phyloP scores from a whole-genome alignment of 2,888 invertebrate genomes.

The Uropetala carovei region DNA sequence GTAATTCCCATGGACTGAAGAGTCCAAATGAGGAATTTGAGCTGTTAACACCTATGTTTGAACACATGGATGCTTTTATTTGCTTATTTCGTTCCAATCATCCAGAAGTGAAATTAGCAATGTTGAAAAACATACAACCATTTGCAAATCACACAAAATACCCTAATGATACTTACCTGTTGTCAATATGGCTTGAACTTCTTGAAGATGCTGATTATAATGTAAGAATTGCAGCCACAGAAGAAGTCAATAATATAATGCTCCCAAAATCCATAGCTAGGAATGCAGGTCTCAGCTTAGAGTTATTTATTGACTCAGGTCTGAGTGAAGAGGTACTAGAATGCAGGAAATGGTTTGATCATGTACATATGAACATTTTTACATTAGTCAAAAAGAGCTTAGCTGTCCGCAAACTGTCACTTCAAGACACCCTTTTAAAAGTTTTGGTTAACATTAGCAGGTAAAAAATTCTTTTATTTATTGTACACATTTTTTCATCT shows the following conservation, averaged over 20 bases:
- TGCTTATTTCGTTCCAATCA: neutral
- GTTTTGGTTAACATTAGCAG: conserved; percentile 77
- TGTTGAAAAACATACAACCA: conserved; percentile 73
- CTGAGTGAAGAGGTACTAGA: neutral
- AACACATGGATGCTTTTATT: neutral
- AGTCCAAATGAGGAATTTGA: neutral
- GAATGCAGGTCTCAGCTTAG: no score
- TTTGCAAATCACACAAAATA: conserved; percentile 75
- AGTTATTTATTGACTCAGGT: no score
- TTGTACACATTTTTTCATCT: neutral
- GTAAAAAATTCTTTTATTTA: neutral
- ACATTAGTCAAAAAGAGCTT: conserved; percentile 75
- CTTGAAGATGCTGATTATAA: conserved; percentile 72
- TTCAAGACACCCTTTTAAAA: conserved; percentile 78
- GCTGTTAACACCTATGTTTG: neutral
- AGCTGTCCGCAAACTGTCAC: conserved; percentile 76
- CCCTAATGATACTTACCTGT: conserved; percentile 73
- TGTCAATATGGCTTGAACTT: conserved; percentile 74
- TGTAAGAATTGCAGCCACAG: conserved; percentile 70
- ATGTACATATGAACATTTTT: neutral
- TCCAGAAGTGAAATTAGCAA: conserved; percentile 71
- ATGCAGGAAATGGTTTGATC: conserved; percentile 18
- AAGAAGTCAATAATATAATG: neutral
- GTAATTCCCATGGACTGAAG: neutral
- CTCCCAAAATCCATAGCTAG: neutral